Percentiles rank a stretch among this genome's conserved stretches.
Evolutionary conservation across 2,113 vertebrate genomes (phyloP).

Genomic region (Halcyon malimbica): DNA sequence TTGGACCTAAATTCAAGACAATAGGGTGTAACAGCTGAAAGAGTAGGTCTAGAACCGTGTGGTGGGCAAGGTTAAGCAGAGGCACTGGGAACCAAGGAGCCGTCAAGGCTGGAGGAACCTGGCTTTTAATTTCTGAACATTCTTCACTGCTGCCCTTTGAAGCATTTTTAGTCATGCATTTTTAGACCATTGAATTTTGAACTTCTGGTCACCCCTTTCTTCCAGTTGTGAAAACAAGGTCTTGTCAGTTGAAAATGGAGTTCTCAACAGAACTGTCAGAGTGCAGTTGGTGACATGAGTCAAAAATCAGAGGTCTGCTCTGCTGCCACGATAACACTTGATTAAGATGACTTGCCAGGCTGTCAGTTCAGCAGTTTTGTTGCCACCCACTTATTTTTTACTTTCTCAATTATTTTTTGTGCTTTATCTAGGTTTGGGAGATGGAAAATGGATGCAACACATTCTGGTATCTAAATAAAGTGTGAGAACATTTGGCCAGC

Average conservation of each 20-base stretch:
- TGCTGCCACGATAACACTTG: not conserved
- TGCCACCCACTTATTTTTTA: constrained; percentile 22
- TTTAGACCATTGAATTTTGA: constrained; percentile 40
- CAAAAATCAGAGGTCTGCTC: constrained; percentile 21
- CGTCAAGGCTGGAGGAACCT: not conserved
- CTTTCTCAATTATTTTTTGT: constrained; percentile 6
- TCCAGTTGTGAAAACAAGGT: constrained; percentile 59
- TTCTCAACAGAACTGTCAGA: constrained; percentile 19
- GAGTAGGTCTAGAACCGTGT: accelerated
- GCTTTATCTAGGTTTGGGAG: constrained; percentile 20
- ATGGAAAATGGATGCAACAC: not conserved
- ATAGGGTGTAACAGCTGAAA: not conserved
- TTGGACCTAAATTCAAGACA: not conserved
- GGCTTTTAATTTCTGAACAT: not conserved
- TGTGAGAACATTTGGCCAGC: not conserved
- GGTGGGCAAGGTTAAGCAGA: not conserved
- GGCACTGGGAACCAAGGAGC: not conserved
- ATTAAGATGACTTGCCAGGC: constrained; percentile 13
- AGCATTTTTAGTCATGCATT: constrained; percentile 13
- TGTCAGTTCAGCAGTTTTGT: not conserved
- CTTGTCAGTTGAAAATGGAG: constrained; percentile 25
- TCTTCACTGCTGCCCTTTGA: not conserved
- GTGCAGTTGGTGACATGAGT: constrained; percentile 17
- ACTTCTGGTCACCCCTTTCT: constrained; percentile 45
- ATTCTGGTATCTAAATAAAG: constrained; percentile 10